Evolutionary conservation across 1,140 invertebrate species (phyloP), one percentile per base, ranked within the genome.

Genomic region (Orchestia grillus): DNA sequence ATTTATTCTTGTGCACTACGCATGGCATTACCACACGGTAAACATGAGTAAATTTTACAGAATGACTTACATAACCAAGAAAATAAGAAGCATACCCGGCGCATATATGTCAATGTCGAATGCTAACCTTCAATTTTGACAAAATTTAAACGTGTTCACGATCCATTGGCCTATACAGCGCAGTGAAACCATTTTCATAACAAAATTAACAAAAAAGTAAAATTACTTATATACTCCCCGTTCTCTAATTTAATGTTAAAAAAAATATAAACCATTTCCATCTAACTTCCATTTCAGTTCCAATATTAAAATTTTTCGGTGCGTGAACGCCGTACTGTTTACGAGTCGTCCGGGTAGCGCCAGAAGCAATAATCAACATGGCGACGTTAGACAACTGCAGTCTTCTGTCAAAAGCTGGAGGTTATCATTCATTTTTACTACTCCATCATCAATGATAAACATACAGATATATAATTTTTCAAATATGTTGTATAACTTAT

Each of bases 361-460:
- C 44, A 44, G 92, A 47, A 94, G 92, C 92, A 23, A n/a, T 45
- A 45, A 94, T 44, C 92, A 94, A 94, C 92, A 94, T 94, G 92
- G 92, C 92, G 92, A 94, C 92, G 44, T 94, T 28, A 19, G 44
- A 44, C 44, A 94, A 94, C 44, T 47, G 6, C 92, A 47, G 44
- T 92, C 42, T 43, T 8, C 44, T 42, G 6, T 90, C 88, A 44
- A 90, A 36, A 3, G 62, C 11, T 19, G 47, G 47, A 19, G 19
- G 47, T 3, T 23, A 19, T 19, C 28, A 23, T 77, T 77, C 11
- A 77, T 3, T 77, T 15, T 28, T 77, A 36, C 36, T 36, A 36
- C 11, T 19, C 62, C 62, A 36, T 36, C 3, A 36, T 19, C 15
- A 77, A 77, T 23, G 28, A 77, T 77, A 53, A n/a, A 8, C 47